Base-by-base conservation (phyloP, 2,888 invertebrate genomes). In the Acleris laterana region DNA sequence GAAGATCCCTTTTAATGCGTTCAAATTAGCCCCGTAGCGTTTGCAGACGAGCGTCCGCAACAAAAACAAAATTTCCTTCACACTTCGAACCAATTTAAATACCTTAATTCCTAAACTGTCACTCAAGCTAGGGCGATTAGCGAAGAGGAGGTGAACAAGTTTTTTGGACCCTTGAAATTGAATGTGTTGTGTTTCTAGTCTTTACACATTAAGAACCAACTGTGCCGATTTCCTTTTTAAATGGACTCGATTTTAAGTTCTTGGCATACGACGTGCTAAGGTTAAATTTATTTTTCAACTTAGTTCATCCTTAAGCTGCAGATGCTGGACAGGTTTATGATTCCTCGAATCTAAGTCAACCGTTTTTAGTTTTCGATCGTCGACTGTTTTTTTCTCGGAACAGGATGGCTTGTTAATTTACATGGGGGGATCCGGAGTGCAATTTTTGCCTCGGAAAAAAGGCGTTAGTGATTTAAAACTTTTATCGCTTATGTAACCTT, bases 321-420 rank as follows among this genome's bases (percentile, higher is more conserved):
- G 32, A n/a, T n/a, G n/a, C 17, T 17, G n/a, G 46, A 46, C n/a
- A n/a, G 46, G 32, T 19, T 59, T 4, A 19, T 6, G 25, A 11
- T 57, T 57, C 57, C 46, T 7, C 25, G 57, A 57, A 49, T 17
- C 17, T 13, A 20, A 19, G 25, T 44, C 16, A 38, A 44, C 6
- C 22, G 56, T 2, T 57, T 56, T 25, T 57, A 46, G 57, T 59
- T 32, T 46, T 46, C 16, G 32, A 32, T 19, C 46, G n/a, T 17
- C 4, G n/a, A 17, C 42, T 4, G 5, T 70, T 70, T 78, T 79
- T 77, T 76, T 74, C 59, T 3, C 9, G 16, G 69, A n/a, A 38
- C 69, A 76, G 75, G 79, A 79, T 75, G 74, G 71, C 73, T 77
- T 70, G 59, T 70, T 73, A 72, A 76, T 77, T 77, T 76, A 74